Base-by-base conservation (phyloP, 2,888 invertebrate species). In the Drosophila eohydei region DNA sequence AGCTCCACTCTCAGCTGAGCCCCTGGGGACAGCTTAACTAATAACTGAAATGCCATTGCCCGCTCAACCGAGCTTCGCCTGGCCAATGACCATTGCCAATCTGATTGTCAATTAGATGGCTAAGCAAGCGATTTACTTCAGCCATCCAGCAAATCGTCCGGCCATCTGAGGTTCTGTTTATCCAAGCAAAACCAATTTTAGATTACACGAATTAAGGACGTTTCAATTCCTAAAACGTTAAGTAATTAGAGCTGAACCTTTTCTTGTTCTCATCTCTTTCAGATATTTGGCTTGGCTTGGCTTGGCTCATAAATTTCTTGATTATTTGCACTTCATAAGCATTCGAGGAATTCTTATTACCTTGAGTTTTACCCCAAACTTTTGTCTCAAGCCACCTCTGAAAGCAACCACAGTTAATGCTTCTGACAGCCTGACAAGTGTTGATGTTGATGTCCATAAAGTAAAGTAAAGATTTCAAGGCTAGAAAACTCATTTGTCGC, bases 51-150 rank as follows among this genome's bases (percentile, higher is more conserved):
- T 60, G 26, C 44, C 63, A 38, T 16, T 36, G 44, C 30, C 11
- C 38, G 71, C 66, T 69, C 75, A 68, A 38, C 58, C 51, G 52
- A 71, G 64, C 75, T 54, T 65, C 30, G 50, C 38, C 56, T 62
- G 63, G 54, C 30, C 72, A 69, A 44, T 71, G 73, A 73, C 66
- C 83, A 67, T 48, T 59, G 54, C 55, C 76, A 70, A 83, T 79
- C 71, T 48, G 74, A 83, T 77, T 86, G 81, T 71, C 81, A 79
- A 83, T 80, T 81, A 71, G 68, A 52, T 57, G 68, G 54, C 30
- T 61, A 69, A 78, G 70, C 52, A 60, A 51, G 43, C 54, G 44
- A 44, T 59, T 57, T 52, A 57, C 56, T 62, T 41, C 1, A 11
- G 38, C 40, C 40, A 60, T 14, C 43, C 50, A 50, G 46, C 44